Percentiles rank a stretch among this genome's conserved stretches.
phyloP scores from a whole-genome alignment of 2,797 vertebrate species.

The Cuniculus paca region DNA sequence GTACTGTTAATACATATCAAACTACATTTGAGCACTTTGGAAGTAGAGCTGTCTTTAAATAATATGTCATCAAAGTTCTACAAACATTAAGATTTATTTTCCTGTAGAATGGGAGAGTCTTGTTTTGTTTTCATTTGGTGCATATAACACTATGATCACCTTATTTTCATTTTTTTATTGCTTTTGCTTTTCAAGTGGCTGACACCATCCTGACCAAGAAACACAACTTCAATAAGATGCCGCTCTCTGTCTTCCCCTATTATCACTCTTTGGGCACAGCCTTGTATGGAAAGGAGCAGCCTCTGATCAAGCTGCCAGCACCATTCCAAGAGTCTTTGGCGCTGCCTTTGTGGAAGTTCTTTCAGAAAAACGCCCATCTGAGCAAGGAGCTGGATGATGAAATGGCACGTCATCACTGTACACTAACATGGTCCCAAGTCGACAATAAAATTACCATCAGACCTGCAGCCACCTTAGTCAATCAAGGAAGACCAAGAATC shows the following conservation, averaged over 20 bases:
- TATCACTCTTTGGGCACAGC: constrained; percentile 87
- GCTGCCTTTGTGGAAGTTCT: constrained; percentile 88
- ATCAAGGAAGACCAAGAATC: constrained; percentile 85
- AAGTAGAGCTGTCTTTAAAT: not conserved
- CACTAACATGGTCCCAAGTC: constrained; percentile 84
- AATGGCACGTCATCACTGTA: constrained; percentile 90
- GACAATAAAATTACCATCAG: constrained; percentile 84
- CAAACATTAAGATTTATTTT: not conserved
- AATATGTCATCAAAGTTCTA: not conserved
- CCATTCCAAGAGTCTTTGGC: constrained; percentile 88
- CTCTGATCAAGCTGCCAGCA: constrained; percentile 90
- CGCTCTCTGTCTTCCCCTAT: constrained; percentile 91
- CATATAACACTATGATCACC: not conserved
- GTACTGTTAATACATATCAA: not conserved
- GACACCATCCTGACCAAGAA: constrained; percentile 86
- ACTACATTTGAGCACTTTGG: not conserved
- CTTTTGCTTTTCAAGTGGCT: constrained; percentile 87
- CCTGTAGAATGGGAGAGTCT: not conserved
- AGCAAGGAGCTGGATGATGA: constrained; percentile 85
- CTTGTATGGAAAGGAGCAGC: constrained; percentile 91
- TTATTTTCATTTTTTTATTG: constrained; percentile 39
- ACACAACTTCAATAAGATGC: constrained; percentile 84
- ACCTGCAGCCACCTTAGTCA: constrained; percentile 88
- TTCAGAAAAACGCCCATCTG: constrained; percentile 84
- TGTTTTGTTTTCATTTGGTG: constrained; percentile 6